phyloP scores from a whole-genome alignment of 2,888 invertebrate genomes.

The Tipula vernalis region DNA sequence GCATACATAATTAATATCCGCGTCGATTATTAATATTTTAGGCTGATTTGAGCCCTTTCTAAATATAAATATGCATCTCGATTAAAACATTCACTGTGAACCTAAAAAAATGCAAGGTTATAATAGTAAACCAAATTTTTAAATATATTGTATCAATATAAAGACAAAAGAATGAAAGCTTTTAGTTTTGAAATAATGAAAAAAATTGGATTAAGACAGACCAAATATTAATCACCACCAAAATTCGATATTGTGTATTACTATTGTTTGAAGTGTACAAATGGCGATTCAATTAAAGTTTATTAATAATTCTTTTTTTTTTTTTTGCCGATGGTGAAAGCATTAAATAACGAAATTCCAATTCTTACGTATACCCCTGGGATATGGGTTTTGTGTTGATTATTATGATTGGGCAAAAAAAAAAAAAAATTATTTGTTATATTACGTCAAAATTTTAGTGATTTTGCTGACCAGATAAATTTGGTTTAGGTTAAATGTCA shows the following conservation, averaged over 20 bases:
- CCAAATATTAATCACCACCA: not conserved
- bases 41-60: not conserved
- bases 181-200: not conserved
- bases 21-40: not conserved
- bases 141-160: not conserved
- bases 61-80: not conserved
- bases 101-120: not conserved
- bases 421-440: too few relatives aligned
- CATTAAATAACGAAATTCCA: not conserved
- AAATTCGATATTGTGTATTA: not conserved
- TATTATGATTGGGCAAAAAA: not conserved
- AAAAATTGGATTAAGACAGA: not conserved
- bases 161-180: not conserved
- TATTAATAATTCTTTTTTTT: not conserved
- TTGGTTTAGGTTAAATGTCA: not conserved
- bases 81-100: not conserved
- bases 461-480: not conserved
- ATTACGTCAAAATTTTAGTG: not conserved
- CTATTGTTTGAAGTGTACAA: not conserved
- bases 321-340: not conserved
- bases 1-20: not conserved
- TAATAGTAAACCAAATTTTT: not conserved
- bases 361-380: not conserved
- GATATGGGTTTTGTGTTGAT: not conserved
- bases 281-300: not conserved